These are phyloP conservation scores for Drosophila pseudotakahashii DNA, from an alignment of 2,888 invertebrate genomes.

Conservation along the genomic window DNA sequence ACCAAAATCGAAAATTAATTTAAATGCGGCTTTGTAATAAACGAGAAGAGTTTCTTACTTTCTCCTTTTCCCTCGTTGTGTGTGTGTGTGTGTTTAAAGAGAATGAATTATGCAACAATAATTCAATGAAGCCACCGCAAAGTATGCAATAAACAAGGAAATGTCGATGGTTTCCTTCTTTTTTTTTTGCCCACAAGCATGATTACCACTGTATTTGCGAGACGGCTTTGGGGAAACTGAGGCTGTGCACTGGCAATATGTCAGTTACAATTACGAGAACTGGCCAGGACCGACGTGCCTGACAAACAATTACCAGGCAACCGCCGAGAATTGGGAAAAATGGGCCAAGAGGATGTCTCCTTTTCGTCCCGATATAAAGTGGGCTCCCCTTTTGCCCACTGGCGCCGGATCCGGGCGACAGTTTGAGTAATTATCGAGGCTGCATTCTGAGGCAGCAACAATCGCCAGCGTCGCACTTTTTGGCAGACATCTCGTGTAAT, in stretches of 20 bases:
- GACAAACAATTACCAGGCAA: slow-evolving; percentile 73
- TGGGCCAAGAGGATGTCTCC: slow-evolving; percentile 32
- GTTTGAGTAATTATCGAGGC: slow-evolving; percentile 78
- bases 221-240: slow-evolving; percentile 25
- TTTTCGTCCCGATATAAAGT: slow-evolving; percentile 1
- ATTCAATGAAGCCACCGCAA: slow-evolving; percentile 56
- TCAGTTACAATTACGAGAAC: slow-evolving; percentile 69
- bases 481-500: slow-evolving; percentile 70
- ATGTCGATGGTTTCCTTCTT: slow-evolving; percentile 34
- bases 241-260: slow-evolving; percentile 61
- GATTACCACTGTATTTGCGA: slow-evolving; percentile 70
- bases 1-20: slow-evolving; percentile 76
- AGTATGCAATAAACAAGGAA: slow-evolving; percentile 50
- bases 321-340: slow-evolving; percentile 37
- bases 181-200: slow-evolving; percentile 27
- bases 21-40: slow-evolving; percentile 72
- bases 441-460: slow-evolving; percentile 61
- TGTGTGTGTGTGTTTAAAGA: slow-evolving; percentile 16
- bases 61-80: slow-evolving; percentile 14
- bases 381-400: neutral
- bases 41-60: slow-evolving; percentile 53
- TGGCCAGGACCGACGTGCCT: slow-evolving; percentile 58
- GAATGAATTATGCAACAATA: slow-evolving; percentile 73
- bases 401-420: slow-evolving; percentile 70
- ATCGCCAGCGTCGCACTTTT: slow-evolving; percentile 54